These are phyloP conservation scores for Psittacara wagleri DNA, from an alignment of 2,113 vertebrate genomes.

Conservation along the genomic window DNA sequence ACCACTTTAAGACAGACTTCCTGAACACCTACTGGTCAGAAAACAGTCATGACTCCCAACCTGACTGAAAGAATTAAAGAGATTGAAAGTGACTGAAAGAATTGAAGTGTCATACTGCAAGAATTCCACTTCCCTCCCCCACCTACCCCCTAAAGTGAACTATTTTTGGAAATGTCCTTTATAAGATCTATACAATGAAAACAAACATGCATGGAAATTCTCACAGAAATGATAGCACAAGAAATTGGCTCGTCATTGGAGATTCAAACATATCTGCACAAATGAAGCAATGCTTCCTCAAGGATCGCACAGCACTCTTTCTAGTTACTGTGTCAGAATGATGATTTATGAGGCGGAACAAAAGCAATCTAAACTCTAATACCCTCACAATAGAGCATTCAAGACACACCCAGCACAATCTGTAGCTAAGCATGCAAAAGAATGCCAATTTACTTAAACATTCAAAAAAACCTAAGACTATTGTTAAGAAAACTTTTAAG, in stretches of 20 bases:
- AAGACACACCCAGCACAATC: not conserved
- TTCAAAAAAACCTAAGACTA: not conserved
- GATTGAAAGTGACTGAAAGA: not conserved
- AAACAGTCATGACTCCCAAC: not conserved
- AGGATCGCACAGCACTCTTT: not conserved
- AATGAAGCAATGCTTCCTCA: not conserved
- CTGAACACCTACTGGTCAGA: not conserved
- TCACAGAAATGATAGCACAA: not conserved
- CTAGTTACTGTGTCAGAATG: not conserved
- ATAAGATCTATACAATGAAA: not conserved
- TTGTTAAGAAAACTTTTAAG: not conserved
- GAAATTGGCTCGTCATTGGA: not conserved
- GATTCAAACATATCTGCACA: not conserved
- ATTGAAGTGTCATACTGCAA: not conserved
- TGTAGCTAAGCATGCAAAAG: not conserved
- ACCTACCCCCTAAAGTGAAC: not conserved
- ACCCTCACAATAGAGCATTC: not conserved
- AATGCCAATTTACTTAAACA: not conserved
- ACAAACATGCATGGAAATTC: not conserved
- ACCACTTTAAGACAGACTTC: not conserved
- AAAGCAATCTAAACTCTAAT: not conserved
- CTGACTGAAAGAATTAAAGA: not conserved
- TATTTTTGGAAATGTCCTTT: not conserved
- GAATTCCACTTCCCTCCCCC: not conserved
- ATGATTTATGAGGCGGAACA: not conserved